Evolutionary conservation across 1,140 invertebrate species (phyloP), one percentile per base, ranked within the genome.

Genomic region (Rhyzopertha dominica): DNA sequence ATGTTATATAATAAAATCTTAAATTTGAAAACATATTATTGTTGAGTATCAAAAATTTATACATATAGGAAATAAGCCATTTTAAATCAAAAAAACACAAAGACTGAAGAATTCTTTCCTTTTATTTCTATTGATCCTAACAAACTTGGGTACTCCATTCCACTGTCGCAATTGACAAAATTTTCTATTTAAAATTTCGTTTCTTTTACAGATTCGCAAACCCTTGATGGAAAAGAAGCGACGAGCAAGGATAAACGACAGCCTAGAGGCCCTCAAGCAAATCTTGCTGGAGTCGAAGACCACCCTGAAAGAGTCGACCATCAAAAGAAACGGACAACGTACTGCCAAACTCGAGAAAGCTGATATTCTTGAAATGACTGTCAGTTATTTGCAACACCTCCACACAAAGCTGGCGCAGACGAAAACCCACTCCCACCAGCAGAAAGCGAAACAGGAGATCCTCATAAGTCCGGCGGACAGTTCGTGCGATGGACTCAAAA

Each of bases 141-240:
- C n/a, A 8, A 8, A 8, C n/a, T 8, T 8, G 8, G 25, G 25
- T 26, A 26, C n/a, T 26, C 8, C n/a, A n/a, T n/a, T n/a, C n/a
- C n/a, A n/a, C n/a, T n/a, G n/a, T 17, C 5, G 4, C 36, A 23
- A 5, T 24, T 8, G 14, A 30, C 16, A n/a, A n/a, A 7, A 23
- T 23, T 20, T 37, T 9, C 9, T 20, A 20, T 37, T 4, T 20
- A 12, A 37, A 10, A 19, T 12, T 8, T 19, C 16, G 5, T 42
- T 48, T 29, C 20, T 26, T 42, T 41, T 44, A 19, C 41, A 81
- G 78, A 77, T 78, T 23, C 73, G 80, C 25, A 84, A 84, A 61
- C 82, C 82, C 3, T 58, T 84, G 49, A 82, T 84, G 78, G 82
- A 84, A 61, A 84, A 82, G 61, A 72, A 75, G 51, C 57, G 82